Conservation (phyloP, 2,113 vertebrate genomes). For the Myrmecobius fasciatus region DNA sequence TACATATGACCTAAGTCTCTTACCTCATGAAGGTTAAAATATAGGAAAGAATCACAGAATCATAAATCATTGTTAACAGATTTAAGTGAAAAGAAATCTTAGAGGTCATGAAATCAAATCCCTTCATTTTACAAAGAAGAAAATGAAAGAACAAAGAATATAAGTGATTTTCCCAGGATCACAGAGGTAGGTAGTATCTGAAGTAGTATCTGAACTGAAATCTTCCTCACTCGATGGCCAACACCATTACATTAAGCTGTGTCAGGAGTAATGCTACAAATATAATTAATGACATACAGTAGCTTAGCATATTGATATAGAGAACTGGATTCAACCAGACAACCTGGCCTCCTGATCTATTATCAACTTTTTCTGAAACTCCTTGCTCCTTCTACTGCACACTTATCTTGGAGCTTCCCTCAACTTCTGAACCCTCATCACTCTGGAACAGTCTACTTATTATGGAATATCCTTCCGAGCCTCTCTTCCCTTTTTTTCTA, state of each 20-base stretch:
- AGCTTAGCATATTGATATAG: not conserved
- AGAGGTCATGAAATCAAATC: not conserved
- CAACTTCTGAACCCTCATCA: not conserved
- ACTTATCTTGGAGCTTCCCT: not conserved
- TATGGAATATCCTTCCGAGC: not conserved
- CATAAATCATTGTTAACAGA: not conserved
- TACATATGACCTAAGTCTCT: not conserved
- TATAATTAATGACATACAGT: not conserved
- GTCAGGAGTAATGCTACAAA: not conserved
- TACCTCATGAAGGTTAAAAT: not conserved
- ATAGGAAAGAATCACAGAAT: not conserved
- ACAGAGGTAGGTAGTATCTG: not conserved
- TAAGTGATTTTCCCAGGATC: not conserved
- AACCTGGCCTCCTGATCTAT: not conserved
- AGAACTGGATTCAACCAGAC: not conserved
- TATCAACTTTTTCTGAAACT: not conserved
- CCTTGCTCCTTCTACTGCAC: not conserved
- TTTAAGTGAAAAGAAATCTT: not conserved
- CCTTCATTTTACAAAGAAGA: not conserved
- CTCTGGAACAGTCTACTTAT: not conserved
- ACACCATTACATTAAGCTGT: not conserved
- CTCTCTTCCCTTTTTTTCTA: not conserved
- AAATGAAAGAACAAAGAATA: not conserved
- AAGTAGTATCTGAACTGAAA: not conserved
- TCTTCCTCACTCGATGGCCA: not conserved